These are phyloP conservation scores for Centropyge bicolor DNA, from an alignment of 2,797 vertebrate species.

Conservation along the genomic window DNA sequence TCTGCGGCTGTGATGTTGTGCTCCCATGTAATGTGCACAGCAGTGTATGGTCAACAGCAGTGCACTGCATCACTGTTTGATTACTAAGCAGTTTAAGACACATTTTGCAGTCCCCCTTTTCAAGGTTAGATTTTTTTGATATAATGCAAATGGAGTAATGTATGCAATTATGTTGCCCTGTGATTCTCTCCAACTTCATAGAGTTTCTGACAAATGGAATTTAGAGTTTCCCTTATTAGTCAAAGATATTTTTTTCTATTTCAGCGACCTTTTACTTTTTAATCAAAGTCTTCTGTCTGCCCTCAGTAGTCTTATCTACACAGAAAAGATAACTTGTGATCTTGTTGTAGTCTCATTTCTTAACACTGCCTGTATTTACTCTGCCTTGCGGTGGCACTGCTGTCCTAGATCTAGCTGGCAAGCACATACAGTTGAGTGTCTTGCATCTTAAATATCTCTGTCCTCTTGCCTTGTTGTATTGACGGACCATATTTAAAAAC, in stretches of 20 bases:
- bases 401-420: conserved; percentile 5
- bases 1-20: no score
- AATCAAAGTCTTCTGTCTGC: not conserved
- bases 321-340: not conserved
- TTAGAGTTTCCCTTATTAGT: no score
- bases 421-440: not conserved
- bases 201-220: not conserved
- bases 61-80: no score
- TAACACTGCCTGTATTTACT: not conserved
- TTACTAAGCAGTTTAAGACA: no score
- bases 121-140: no score
- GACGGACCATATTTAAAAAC: not conserved
- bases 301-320: no score
- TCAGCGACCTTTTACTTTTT: not conserved
- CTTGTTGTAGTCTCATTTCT: conserved; percentile 6
- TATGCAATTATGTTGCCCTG: no score
- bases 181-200: no score
- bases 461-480: not conserved
- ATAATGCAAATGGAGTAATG: no score
- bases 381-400: conserved; percentile 48
- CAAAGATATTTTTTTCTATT: not conserved
- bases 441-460: not conserved
- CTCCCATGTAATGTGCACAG: no score
- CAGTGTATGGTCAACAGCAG: no score
- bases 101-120: no score